A percentile compares a stretch with the other conserved stretches of the same genome.
Conservation (phyloP, 2,888 invertebrate genomes). For the Xestia sexstrigata region DNA sequence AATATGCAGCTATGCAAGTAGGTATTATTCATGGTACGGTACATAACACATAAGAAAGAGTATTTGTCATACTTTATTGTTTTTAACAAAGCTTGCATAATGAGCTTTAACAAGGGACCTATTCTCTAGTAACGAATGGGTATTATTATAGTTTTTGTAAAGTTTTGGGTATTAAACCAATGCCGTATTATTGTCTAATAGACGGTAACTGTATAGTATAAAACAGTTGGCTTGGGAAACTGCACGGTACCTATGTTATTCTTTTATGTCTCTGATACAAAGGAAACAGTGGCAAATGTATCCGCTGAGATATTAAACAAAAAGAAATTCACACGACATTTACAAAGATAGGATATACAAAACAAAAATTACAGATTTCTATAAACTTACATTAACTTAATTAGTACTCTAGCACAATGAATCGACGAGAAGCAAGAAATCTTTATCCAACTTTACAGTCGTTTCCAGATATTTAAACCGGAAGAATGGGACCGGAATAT, state of each 20-base stretch:
- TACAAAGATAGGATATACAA: slow-evolving; percentile 3
- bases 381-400: slow-evolving; percentile 12
- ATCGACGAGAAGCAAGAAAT: neutral
- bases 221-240: slow-evolving; percentile 52
- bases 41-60: slow-evolving; percentile 38
- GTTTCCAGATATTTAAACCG: neutral
- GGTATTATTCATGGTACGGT: slow-evolving; percentile 49
- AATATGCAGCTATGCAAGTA: slow-evolving; percentile 40
- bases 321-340: slow-evolving; percentile 45
- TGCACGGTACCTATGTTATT: slow-evolving; percentile 23
- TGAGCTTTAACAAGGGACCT: slow-evolving; percentile 29
- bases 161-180: slow-evolving; percentile 24
- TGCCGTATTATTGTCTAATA: slow-evolving; percentile 44
- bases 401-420: neutral
- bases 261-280: slow-evolving; percentile 34
- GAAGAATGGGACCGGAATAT: no score
- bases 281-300: slow-evolving; percentile 41
- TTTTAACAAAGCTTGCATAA: slow-evolving; percentile 49
- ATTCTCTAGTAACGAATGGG: slow-evolving; percentile 9
- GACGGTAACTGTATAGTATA: slow-evolving; percentile 26
- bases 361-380: slow-evolving; percentile 2
- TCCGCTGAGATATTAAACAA: slow-evolving; percentile 24
- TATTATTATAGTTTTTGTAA: slow-evolving; percentile 28
- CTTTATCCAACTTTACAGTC: neutral
- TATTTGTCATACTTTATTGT: slow-evolving; percentile 52